Conservation (phyloP, 2,888 invertebrate species). For the Macrophya annulata region DNA sequence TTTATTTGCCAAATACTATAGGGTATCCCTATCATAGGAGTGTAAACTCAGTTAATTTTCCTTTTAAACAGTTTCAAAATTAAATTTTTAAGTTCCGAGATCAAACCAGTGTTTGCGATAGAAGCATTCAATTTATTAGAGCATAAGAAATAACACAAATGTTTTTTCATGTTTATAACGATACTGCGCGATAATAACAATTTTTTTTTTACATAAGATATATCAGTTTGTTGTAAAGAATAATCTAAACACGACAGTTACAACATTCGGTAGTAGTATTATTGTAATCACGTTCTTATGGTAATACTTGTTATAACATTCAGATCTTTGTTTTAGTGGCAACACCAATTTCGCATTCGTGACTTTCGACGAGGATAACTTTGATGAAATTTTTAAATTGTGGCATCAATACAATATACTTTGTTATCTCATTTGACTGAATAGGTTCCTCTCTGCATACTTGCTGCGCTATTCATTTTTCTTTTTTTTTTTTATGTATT, state of each 20-base stretch:
- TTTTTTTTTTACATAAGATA: conserved; percentile 32
- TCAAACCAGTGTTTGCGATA: conserved; percentile 50
- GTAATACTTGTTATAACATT: conserved; percentile 28
- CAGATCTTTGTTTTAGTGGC: conserved; percentile 5
- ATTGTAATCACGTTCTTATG: conserved; percentile 25
- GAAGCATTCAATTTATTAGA: conserved; percentile 52
- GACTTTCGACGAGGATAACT: background rate
- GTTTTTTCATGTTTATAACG: background rate
- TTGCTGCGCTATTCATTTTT: conserved; percentile 10
- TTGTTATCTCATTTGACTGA: conserved; percentile 18
- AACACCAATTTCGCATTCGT: conserved; percentile 34
- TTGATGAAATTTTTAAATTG: conserved; percentile 27
- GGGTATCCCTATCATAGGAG: conserved; percentile 13
- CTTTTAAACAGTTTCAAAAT: background rate
- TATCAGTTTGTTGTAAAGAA: conserved; percentile 38
- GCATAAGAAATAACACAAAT: conserved; percentile 41
- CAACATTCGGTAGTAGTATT: conserved; percentile 14
- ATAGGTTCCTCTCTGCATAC: background rate
- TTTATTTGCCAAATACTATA: conserved; percentile 35
- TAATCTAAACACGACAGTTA: conserved; percentile 43
- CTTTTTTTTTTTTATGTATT: background rate
- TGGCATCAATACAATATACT: conserved; percentile 6
- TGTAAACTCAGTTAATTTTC: conserved; percentile 17
- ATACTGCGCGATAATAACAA: conserved; percentile 47
- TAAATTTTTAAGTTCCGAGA: conserved; percentile 37